Conservation (phyloP, 2,888 invertebrate species). For the Caenorhabditis japonica region DNA sequence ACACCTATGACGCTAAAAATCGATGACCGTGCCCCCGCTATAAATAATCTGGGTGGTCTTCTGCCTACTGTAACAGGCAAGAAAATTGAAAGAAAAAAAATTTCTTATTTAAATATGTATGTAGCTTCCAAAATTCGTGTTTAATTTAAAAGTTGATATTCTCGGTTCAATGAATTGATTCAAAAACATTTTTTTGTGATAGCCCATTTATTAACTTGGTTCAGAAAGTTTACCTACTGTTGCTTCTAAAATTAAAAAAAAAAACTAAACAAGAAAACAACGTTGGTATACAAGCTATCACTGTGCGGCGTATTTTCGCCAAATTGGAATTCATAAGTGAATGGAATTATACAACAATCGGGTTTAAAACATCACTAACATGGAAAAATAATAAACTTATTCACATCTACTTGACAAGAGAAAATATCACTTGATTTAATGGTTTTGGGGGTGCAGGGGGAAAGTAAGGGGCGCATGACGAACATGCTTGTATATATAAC, state of each 20-base stretch:
- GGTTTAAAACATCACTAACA: conserved; percentile 13
- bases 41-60: no score
- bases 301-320: conserved; percentile 14
- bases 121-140: no score
- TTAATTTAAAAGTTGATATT: no score
- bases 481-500: conserved; percentile 18
- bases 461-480: conserved; percentile 16
- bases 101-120: no score
- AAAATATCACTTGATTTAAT: conserved; percentile 6
- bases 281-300: conserved; percentile 42
- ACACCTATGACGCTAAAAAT: no score
- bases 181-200: conserved; percentile 25
- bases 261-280: background rate
- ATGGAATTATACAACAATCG: conserved; percentile 22
- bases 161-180: no score
- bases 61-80: no score
- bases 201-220: conserved; percentile 25
- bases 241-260: background rate
- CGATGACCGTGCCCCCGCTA: no score
- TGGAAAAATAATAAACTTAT: conserved; percentile 4
- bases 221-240: conserved; percentile 7
- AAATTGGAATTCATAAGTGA: conserved; percentile 22
- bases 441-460: background rate
- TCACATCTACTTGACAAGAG: conserved; percentile 29
- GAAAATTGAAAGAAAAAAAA: no score